Evolutionary conservation across 2,113 vertebrate species (phyloP), one percentile per base, ranked within the genome.

Genomic region (Ictalurus furcatus): DNA sequence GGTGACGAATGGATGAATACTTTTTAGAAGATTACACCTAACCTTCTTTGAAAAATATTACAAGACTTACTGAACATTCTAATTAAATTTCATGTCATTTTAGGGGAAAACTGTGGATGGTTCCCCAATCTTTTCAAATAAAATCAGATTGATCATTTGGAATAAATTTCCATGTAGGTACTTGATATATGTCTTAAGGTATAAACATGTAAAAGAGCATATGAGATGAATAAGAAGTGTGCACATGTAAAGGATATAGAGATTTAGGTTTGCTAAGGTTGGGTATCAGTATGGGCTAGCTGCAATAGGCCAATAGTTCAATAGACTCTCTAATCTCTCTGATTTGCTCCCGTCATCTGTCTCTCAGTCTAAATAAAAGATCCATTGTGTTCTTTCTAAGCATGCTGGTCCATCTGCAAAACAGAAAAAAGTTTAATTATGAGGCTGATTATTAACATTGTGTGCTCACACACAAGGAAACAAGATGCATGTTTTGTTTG

Each of bases 21-120:
- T 80, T 79, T 78, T 71, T 67, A 8, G 65, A 73, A 74, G 71
- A 74, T 74, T 71, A 71, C 30, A 71, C 14, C 14, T 71, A 71
- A 34, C 25, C 63, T 30, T 44, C 7, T 40, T 71, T 37, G 65
- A 48, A 17, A n/a, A 23, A 4, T 12, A 0, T 40, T 74, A 16
- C 1, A 52, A 3, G 28, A 16, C 6, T 16, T 30, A 80, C 13
- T 54, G 76, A 79, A 16, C 48, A 79, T 52, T 79, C 5, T 48
- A 78, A 78, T 13, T 6, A 52, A 14, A 37, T 21, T 74, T 74
- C 17, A 74, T 71, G 14, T 34, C 69, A 71, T 67, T 21, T 37
- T 44, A 19, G 71, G 37, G 37, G 23, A 19, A 74, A 25, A 52
- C 28, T 78, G 44, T 28, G 44, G 23, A 78, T 25, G 28, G 48